Evolutionary conservation across 2,113 vertebrate genomes (phyloP).

Genomic region (Aptenodytes forsteri): DNA sequence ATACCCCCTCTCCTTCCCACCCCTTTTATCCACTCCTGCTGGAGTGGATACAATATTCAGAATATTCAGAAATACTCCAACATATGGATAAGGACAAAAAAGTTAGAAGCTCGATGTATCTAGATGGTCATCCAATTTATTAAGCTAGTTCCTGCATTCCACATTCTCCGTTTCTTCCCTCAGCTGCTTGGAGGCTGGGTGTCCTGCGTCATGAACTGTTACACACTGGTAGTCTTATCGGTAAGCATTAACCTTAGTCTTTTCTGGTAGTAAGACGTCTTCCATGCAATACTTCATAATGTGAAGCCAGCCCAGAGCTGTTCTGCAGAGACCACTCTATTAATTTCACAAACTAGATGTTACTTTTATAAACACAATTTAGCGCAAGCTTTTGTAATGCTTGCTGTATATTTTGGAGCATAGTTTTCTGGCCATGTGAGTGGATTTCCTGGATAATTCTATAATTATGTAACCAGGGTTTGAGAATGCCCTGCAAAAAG

Average conservation of each 20-base stretch:
- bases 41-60: background rate
- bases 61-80: background rate
- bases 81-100: background rate
- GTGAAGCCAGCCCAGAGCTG: background rate
- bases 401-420: background rate
- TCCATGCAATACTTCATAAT: background rate
- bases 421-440: background rate
- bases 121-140: background rate
- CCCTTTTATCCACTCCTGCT: background rate
- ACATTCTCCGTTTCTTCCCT: background rate
- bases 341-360: background rate
- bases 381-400: background rate
- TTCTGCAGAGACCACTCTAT: background rate
- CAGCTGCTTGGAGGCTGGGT: background rate
- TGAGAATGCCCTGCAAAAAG: background rate
- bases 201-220: background rate
- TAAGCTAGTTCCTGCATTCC: background rate
- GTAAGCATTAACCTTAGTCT: background rate
- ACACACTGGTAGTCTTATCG: background rate
- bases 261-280: background rate
- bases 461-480: background rate
- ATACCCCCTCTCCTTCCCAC: background rate
- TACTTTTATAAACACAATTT: background rate
- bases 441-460: background rate
- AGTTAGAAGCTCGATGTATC: background rate